phyloP scores from a whole-genome alignment of 64 coral and sea anemone species.

The Porites australiensis region DNA sequence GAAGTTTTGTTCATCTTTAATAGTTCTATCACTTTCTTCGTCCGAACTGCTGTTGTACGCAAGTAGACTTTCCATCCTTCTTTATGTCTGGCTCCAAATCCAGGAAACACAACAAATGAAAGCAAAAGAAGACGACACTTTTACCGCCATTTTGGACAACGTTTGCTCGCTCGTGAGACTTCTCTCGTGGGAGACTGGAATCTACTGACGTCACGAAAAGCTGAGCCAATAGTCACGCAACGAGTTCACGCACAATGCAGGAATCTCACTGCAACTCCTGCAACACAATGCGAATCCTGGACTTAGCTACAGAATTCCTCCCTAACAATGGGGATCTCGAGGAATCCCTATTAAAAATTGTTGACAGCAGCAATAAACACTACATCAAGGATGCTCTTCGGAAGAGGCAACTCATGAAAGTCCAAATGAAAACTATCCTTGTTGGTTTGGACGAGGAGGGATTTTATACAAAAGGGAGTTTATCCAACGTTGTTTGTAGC shows the following conservation, averaged over 20 bases:
- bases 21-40: background rate
- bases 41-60: conserved; percentile 28
- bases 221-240: too few species aligned
- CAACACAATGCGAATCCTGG: background rate
- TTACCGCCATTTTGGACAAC: too few species aligned
- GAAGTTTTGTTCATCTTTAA: background rate
- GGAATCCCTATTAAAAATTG: background rate
- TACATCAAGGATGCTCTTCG: background rate
- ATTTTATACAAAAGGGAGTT: background rate
- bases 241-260: too few species aligned
- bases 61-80: conserved; percentile 42
- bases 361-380: background rate
- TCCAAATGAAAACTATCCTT: conserved; percentile 14
- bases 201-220: too few species aligned
- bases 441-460: background rate
- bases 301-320: background rate
- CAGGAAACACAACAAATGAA: background rate
- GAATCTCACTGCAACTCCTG: background rate
- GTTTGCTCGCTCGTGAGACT: too few species aligned
- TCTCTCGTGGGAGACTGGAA: too few species aligned
- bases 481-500: background rate
- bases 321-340: background rate
- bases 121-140: too few species aligned
- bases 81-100: too few species aligned
- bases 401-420: background rate